These are phyloP conservation scores for Cephus pulcher DNA, from an alignment of 2,888 invertebrate genomes.

Conservation along the genomic window DNA sequence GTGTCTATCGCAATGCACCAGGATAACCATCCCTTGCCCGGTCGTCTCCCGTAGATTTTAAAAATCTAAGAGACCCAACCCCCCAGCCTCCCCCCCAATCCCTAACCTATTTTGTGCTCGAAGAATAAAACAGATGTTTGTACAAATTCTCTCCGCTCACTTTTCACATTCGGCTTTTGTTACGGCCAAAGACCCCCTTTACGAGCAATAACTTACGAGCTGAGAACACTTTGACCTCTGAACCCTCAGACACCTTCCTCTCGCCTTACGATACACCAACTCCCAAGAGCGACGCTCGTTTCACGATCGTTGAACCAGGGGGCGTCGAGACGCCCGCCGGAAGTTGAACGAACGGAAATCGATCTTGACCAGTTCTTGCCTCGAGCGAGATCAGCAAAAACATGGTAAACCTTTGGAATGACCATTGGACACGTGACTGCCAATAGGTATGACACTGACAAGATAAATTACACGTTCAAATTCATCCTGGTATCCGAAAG, in stretches of 20 bases:
- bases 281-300: neutral
- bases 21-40: neutral
- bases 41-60: neutral
- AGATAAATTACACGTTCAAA: neutral
- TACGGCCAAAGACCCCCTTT: neutral
- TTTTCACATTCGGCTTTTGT: neutral
- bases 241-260: neutral
- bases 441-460: neutral
- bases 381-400: neutral
- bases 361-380: neutral
- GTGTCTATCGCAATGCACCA: neutral
- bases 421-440: neutral
- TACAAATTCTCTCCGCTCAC: neutral
- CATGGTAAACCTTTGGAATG: neutral
- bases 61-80: neutral
- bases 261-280: neutral
- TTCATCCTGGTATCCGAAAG: neutral
- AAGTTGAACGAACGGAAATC: neutral
- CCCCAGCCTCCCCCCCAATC: neutral
- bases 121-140: slow-evolving; percentile 4
- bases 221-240: neutral
- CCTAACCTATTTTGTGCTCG: neutral
- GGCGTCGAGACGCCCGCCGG: neutral
- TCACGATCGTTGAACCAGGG: neutral
- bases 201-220: neutral